Evolutionary conservation across 2,797 vertebrate species (phyloP), one percentile per base, ranked within the genome.

Genomic region (Pseudochaenichthys georgianus): DNA sequence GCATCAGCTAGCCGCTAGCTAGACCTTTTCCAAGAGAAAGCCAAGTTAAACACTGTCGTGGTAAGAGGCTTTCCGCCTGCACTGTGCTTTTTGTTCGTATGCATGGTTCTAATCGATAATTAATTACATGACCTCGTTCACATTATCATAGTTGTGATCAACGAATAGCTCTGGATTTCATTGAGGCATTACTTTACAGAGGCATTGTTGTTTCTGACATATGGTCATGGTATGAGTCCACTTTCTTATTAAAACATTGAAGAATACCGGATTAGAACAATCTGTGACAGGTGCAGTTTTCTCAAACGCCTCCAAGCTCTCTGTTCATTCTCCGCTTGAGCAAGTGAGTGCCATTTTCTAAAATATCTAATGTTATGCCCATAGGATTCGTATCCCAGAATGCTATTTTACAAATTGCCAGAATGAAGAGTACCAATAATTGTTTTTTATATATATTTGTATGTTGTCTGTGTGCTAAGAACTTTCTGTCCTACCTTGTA

Each of bases 271-370:
- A 59, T 48, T 64, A 5, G 48, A 77, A 78, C 69, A 48, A 82
- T 83, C 50, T 53, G 87, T 88, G 88, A 91, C 92, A 90, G 91
- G 91, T 92, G 90, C 90, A 80, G 69, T 77, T 70, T 78, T 81
- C 67, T 45, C 70, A 42, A 65, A 78, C 63, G 80, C 80, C 70
- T 82, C 78, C 71, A 59, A 77, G 78, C 78, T 67, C 64, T 60
- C 28, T 51, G 45, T 78, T 65, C 53, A 68, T 72, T 77, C 72
- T 75, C 69, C 13, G 52, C 72, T 81, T 73, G 68, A 79, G 79
- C 81, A 69, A 85, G 53, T 63, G 80, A 81, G 74, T 60, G 82
- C 81, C 87, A 86, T 88, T 86, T 90, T 91, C 84, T 81, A 34
- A 70, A 72, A 78, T 66, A 59, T 78, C 43, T 57, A 84, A 71